phyloP scores from a whole-genome alignment of 1,140 invertebrate genomes.

The Oedothorax gibbosus region DNA sequence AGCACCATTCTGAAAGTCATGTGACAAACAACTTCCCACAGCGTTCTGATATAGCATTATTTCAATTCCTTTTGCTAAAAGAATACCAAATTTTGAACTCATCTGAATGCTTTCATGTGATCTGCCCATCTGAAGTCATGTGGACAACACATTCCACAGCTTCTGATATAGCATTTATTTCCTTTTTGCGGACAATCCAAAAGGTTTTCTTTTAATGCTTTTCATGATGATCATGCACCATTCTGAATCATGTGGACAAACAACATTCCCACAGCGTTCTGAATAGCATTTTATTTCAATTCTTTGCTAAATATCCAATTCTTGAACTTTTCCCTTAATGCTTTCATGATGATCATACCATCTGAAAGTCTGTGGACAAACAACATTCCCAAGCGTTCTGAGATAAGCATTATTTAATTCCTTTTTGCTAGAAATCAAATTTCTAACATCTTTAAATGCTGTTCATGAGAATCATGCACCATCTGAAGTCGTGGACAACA shows the following conservation, averaged over 20 bases:
- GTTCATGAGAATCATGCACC: background rate
- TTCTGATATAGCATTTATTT: no score
- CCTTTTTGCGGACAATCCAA: no score
- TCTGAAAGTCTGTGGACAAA: background rate
- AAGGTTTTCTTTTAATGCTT: no score
- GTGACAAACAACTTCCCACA: background rate
- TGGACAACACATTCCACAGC: background rate
- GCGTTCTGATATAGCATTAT: background rate
- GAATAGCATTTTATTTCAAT: background rate
- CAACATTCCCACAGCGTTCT: background rate
- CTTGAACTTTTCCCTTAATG: background rate
- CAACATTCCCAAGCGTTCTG: background rate
- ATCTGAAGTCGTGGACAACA: background rate
- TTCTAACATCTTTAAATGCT: background rate
- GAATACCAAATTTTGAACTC: no score
- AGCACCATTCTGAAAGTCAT: background rate
- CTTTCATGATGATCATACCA: background rate
- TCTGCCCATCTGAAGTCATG: background rate
- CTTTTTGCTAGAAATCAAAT: no score
- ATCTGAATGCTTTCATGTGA: no score
- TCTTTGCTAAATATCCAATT: background rate
- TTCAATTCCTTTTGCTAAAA: background rate
- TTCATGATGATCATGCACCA: background rate
- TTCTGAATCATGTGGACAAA: background rate
- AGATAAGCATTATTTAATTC: background rate